Evolutionary conservation across 2,888 invertebrate species (phyloP).

Genomic region (Gisinianus flammeolus): DNA sequence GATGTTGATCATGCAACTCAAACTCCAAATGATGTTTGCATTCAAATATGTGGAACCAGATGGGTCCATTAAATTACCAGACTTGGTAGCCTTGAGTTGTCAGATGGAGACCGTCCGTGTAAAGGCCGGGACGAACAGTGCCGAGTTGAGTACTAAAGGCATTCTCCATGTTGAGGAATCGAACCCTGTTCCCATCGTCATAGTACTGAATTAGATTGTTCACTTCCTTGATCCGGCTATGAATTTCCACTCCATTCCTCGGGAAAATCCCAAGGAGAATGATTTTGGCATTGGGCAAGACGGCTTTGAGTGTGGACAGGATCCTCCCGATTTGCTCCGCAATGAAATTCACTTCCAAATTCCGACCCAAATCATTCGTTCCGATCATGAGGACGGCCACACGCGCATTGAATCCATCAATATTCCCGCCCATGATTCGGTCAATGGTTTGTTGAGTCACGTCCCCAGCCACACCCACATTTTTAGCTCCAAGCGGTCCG

Average conservation of each 20-base stretch:
- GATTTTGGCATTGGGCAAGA: slow-evolving; percentile 37
- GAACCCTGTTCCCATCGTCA: slow-evolving; percentile 23
- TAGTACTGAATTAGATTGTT: slow-evolving; percentile 25
- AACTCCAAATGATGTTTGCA: too few species aligned
- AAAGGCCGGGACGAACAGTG: slow-evolving; percentile 32
- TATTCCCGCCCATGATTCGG: slow-evolving; percentile 36
- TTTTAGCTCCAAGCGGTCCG: slow-evolving; percentile 31
- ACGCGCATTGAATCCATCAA: slow-evolving; percentile 28
- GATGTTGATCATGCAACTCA: too few species aligned
- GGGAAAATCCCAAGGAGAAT: slow-evolving; percentile 42
- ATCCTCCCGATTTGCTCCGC: slow-evolving; percentile 33
- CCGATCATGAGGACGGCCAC: slow-evolving; percentile 40
- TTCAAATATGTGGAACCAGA: too few species aligned
- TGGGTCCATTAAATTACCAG: too few species aligned
- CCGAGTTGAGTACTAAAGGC: slow-evolving; percentile 37
- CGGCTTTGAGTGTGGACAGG: slow-evolving; percentile 17
- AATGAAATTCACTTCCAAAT: not conserved
- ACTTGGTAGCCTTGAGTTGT: slow-evolving; percentile 29
- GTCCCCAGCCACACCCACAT: slow-evolving; percentile 32
- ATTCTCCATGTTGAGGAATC: slow-evolving; percentile 41
- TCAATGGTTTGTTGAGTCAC: slow-evolving; percentile 29
- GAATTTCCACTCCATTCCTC: slow-evolving; percentile 28
- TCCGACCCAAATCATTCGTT: slow-evolving; percentile 37
- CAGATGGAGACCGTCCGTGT: slow-evolving; percentile 32
- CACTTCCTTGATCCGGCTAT: slow-evolving; percentile 27